A percentile compares a stretch with the other conserved stretches of the same genome.
Evolutionary conservation across 2,797 vertebrate genomes (phyloP).

Genomic region (Ctenosaura bakeri): DNA sequence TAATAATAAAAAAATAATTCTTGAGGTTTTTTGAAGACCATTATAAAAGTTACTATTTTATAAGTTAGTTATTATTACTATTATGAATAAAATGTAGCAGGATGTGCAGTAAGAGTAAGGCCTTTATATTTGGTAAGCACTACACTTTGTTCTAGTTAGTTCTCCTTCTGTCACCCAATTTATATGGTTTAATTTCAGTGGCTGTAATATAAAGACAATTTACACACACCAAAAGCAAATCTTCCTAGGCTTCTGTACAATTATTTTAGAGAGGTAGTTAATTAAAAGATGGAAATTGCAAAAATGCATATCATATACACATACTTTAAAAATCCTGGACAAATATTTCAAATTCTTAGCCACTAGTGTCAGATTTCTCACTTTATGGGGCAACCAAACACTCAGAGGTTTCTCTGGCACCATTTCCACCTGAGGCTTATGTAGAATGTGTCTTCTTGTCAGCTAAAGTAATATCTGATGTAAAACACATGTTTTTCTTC

Average conservation of each 20-base stretch:
- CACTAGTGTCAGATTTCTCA: not conserved
- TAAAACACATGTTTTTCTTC: not conserved
- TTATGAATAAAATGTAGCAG: too few relatives aligned
- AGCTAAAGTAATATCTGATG: conserved; percentile 48
- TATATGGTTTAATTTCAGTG: too few relatives aligned
- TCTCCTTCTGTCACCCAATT: too few relatives aligned
- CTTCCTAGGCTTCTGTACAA: not conserved
- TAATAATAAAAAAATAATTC: too few relatives aligned
- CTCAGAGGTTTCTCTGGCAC: not conserved
- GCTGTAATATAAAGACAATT: too few relatives aligned
- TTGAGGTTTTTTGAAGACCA: too few relatives aligned
- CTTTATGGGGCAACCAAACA: not conserved
- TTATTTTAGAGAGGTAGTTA: conserved; percentile 35
- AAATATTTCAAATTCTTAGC: conserved; percentile 13
- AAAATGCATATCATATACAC: not conserved
- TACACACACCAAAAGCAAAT: not conserved
- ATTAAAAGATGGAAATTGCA: conserved; percentile 37
- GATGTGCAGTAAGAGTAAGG: too few relatives aligned
- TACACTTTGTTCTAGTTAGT: too few relatives aligned
- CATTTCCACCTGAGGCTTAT: conserved; percentile 37
- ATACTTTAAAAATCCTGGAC: not conserved
- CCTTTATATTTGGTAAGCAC: too few relatives aligned
- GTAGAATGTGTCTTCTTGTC: conserved; percentile 51
- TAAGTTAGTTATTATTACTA: too few relatives aligned
- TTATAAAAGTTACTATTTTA: too few relatives aligned